Percentiles rank a stretch among this genome's conserved stretches.
phyloP scores from a whole-genome alignment of 1,140 invertebrate genomes.

The Geopemphigus sp. region DNA sequence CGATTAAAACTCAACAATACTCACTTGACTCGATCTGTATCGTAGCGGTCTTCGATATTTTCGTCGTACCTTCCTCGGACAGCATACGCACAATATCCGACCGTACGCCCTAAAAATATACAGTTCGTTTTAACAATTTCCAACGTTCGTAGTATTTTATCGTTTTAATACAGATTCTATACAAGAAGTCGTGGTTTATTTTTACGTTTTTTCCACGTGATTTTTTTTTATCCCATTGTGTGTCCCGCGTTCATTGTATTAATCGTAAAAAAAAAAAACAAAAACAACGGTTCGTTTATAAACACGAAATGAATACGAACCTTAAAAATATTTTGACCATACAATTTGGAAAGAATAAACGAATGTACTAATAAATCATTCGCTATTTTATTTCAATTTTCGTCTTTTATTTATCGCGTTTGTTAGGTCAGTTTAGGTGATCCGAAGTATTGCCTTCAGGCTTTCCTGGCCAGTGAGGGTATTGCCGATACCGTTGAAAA shows the following conservation, averaged over 20 bases:
- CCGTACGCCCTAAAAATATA: constrained; percentile 55
- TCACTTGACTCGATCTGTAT: constrained; percentile 46
- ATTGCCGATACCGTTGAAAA: no score
- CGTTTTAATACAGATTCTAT: not conserved
- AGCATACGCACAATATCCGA: constrained; percentile 56
- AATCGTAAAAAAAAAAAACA: no score
- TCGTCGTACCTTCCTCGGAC: constrained; percentile 55
- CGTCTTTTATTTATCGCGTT: not conserved
- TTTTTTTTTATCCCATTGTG: not conserved
- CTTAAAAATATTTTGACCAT: not conserved
- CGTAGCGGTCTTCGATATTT: constrained; percentile 53
- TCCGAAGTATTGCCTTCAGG: no score
- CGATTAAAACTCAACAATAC: not conserved
- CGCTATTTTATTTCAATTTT: not conserved
- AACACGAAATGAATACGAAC: not conserved
- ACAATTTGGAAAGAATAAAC: no score
- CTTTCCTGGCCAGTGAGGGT: no score
- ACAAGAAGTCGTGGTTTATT: not conserved
- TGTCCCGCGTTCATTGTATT: not conserved
- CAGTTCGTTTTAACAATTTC: not conserved
- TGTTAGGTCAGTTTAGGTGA: no score
- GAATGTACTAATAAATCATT: no score
- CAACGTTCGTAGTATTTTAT: not conserved
- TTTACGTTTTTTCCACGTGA: not conserved
- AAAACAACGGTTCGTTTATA: no score